Conservation (phyloP, 2,113 vertebrate species). For the Herpetotheres cachinnans region DNA sequence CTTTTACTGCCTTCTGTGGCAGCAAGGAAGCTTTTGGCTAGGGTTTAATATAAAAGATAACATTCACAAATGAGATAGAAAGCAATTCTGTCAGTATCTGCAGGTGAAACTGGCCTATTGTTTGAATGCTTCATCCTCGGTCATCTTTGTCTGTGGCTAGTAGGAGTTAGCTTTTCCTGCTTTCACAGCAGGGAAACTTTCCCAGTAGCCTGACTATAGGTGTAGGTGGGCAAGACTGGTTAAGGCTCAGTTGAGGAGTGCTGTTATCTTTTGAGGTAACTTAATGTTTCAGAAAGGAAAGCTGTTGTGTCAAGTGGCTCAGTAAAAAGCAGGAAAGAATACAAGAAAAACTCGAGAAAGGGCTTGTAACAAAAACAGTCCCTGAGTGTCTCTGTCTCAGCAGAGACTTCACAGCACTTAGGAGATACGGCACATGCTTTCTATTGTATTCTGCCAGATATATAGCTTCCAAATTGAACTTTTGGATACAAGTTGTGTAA, state of each 20-base stretch:
- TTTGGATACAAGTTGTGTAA: not conserved
- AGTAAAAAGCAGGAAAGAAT: not conserved
- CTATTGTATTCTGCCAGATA: not conserved
- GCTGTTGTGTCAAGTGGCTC: not conserved
- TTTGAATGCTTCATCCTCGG: not conserved
- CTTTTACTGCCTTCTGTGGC: not conserved
- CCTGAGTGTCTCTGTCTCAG: not conserved
- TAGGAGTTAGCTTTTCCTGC: not conserved
- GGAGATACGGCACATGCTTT: not conserved
- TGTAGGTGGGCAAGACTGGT: not conserved
- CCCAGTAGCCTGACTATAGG: not conserved
- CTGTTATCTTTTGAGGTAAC: not conserved
- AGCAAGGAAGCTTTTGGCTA: not conserved
- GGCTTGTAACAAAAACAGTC: not conserved
- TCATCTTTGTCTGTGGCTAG: not conserved
- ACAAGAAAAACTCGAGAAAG: not conserved
- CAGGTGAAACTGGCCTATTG: not conserved
- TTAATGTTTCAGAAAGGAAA: not conserved
- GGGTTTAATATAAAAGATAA: not conserved
- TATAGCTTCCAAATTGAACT: not conserved
- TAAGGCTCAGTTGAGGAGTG: not conserved
- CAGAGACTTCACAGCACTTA: not conserved
- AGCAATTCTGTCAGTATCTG: not conserved
- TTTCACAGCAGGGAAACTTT: not conserved
- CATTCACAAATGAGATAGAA: fast-evolving